These are phyloP conservation scores for Eriosoma lanigerum DNA, from an alignment of 1,140 invertebrate genomes.

Conservation along the genomic window DNA sequence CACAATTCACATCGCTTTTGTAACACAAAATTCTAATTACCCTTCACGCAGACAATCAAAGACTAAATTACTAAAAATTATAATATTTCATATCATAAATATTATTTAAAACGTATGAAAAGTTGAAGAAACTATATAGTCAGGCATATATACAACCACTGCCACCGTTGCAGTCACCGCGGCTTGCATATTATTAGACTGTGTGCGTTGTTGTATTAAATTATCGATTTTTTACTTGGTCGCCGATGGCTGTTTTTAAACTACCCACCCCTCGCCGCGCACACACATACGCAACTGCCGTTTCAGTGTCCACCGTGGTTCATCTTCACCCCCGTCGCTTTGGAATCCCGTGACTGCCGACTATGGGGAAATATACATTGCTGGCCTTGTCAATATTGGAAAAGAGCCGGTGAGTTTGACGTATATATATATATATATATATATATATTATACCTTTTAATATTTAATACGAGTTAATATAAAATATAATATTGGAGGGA, in stretches of 20 bases:
- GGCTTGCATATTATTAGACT: slow-evolving; percentile 16
- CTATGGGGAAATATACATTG: slow-evolving; percentile 10
- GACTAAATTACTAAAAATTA: too few species aligned
- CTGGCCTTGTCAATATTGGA: slow-evolving; percentile 26
- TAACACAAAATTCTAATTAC: too few species aligned
- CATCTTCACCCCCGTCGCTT: neutral
- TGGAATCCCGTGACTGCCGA: neutral
- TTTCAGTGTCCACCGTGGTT: slow-evolving; percentile 19
- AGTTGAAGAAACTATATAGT: too few species aligned
- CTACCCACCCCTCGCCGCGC: neutral
- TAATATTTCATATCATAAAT: too few species aligned
- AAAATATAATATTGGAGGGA: slow-evolving; percentile 35
- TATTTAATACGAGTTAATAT: slow-evolving; percentile 27
- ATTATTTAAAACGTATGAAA: too few species aligned
- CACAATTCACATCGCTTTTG: too few species aligned
- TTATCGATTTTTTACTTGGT: slow-evolving; percentile 45
- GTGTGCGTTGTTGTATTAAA: neutral
- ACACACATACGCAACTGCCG: too few species aligned
- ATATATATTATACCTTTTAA: slow-evolving; percentile 31
- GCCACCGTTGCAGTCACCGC: neutral
- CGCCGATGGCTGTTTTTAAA: slow-evolving; percentile 40
- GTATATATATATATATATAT: neutral
- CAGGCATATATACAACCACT: too few species aligned
- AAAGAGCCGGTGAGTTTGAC: slow-evolving; percentile 8
- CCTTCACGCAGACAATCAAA: too few species aligned